Evolutionary conservation across 2,888 invertebrate species (phyloP).

Genomic region (Prosopocoilus inquinatus): DNA sequence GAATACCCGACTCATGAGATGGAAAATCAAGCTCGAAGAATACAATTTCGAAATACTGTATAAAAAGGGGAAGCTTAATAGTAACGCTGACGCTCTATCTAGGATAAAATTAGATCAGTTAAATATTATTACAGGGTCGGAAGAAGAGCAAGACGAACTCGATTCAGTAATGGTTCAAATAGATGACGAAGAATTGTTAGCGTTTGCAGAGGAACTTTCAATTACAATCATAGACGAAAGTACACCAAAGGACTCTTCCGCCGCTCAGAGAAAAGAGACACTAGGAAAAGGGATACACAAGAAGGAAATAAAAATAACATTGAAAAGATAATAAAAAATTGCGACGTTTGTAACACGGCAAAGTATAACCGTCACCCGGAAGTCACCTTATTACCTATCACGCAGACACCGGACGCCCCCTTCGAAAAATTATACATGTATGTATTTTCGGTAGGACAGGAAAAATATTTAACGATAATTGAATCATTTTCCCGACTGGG

Average conservation of each 20-base stretch:
- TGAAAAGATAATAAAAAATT: neutral
- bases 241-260: no score
- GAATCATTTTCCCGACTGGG: no score
- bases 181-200: constrained; percentile 6
- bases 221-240: neutral
- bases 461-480: constrained; percentile 10
- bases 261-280: no score
- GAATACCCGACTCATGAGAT: constrained; percentile 1
- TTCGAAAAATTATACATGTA: constrained; percentile 6
- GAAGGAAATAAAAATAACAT: no score
- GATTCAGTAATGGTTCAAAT: neutral
- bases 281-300: no score
- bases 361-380: constrained; percentile 6
- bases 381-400: constrained; percentile 1
- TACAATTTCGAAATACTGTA: constrained; percentile 13
- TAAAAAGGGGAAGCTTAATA: constrained; percentile 15
- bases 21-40: neutral
- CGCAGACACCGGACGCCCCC: constrained; percentile 3
- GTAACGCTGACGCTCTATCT: constrained; percentile 15
- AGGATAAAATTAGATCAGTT: constrained; percentile 3
- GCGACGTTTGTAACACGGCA: constrained; percentile 4
- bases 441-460: neutral
- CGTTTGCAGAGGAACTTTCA: neutral
- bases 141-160: neutral
- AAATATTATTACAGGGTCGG: neutral